Base-by-base conservation (phyloP, 1,140 invertebrate genomes). In the Ladona fulva region DNA sequence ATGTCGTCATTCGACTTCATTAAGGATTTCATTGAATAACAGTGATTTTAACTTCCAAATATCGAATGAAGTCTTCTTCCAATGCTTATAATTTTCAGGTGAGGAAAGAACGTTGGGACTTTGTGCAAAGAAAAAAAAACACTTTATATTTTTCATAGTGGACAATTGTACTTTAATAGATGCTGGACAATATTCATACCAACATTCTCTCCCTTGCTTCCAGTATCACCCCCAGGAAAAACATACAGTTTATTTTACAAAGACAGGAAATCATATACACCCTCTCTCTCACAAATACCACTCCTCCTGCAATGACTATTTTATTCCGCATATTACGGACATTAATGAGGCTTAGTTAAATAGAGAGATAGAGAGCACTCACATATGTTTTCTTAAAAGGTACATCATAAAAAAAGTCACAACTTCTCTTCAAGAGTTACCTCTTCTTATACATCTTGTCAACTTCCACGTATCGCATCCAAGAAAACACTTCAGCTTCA, bases 221-320 rank as follows among this genome's bases (percentile, higher is more conserved):
- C 52, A 66, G 52, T 66, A 66, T 66, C 52, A 66, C 52, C 52
- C 52, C 52, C 52, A 66, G 52, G 29, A 37, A 66, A 66, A 66
- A 66, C 52, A 66, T 66, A 66, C 52, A 66, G n/a, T 66, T 66
- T 66, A 66, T 66, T 66, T 66, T 66, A 66, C 52, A 66, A 66
- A 37, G 14, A 66, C 52, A 66, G 52, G 52, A 66, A 66, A 66
- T 66, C 52, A 66, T 66, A 66, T 66, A 66, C 52, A 66, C 52
- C 52, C 52, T 66, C 52, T 19, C 52, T 66, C 52, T 66, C 52
- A 19, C 3, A 22, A 37, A 19, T 66, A 66, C n/a, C 52, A 66
- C 12, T 66, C 52, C 52, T 66, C 52, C 52, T 66, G 52, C 52
- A 66, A 66, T 66, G 52, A 66, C 52, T 66, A 66, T 66, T 66